Percentiles rank a stretch among this genome's conserved stretches.
These are phyloP conservation scores for Saccopteryx leptura DNA, from an alignment of 2,113 vertebrate genomes.

Conservation along the genomic window DNA sequence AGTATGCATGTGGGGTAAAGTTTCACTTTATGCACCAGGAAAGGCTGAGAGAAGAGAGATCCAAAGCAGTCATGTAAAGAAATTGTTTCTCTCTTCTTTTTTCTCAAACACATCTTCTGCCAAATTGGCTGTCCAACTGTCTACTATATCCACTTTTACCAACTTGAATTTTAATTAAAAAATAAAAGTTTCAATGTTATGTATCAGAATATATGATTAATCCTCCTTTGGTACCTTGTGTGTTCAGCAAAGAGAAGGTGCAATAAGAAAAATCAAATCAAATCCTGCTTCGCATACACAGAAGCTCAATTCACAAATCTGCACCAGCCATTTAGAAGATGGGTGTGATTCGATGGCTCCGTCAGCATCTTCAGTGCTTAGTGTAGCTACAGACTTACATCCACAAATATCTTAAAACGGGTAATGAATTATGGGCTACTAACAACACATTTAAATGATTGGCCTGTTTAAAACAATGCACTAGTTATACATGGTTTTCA, in stretches of 20 bases:
- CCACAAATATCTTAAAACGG: background rate
- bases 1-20: constrained; percentile 77
- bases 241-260: constrained; percentile 55
- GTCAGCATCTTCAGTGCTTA: background rate
- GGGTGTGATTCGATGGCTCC: background rate
- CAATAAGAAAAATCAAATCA: constrained; percentile 19
- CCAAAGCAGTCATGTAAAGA: constrained; percentile 73
- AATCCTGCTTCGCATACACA: constrained; percentile 1
- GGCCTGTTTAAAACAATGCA: background rate
- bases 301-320: constrained; percentile 14
- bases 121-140: constrained; percentile 78
- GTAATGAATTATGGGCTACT: background rate
- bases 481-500: background rate
- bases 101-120: constrained; percentile 59
- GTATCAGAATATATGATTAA: constrained; percentile 61
- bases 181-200: constrained; percentile 66
- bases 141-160: constrained; percentile 73
- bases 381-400: background rate
- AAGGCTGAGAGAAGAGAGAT: constrained; percentile 66
- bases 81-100: constrained; percentile 61
- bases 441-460: background rate
- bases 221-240: constrained; percentile 19
- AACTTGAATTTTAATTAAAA: constrained; percentile 81
- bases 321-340: background rate
- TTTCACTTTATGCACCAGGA: constrained; percentile 74